Evolutionary conservation across 2,797 vertebrate species (phyloP).

Genomic region (Rhinichthys osculus): DNA sequence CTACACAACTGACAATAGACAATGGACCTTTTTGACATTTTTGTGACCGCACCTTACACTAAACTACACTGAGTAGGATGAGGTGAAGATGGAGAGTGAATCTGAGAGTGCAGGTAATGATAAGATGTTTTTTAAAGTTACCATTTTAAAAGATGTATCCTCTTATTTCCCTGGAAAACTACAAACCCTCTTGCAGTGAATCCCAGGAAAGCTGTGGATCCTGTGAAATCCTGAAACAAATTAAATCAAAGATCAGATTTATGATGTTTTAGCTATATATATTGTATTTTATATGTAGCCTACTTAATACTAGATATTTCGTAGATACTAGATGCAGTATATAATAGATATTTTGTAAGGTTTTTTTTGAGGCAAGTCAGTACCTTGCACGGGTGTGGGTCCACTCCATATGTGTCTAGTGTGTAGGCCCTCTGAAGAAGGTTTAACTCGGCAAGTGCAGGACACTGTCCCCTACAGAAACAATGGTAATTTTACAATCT

Average conservation of each 20-base stretch:
- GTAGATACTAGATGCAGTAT: not conserved
- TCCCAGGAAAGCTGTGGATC: constrained; percentile 93
- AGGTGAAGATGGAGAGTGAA: not conserved
- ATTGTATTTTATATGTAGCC: not conserved
- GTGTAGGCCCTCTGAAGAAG: constrained; percentile 92
- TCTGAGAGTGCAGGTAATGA: not conserved
- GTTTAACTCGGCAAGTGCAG: constrained; percentile 90
- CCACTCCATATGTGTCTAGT: constrained; percentile 96
- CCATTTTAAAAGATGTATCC: constrained; percentile 97
- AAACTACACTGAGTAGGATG: not conserved
- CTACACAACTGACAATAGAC: not conserved
- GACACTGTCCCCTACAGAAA: constrained; percentile 85
- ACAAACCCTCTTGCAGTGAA: constrained; percentile 97
- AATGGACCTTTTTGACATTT: not conserved
- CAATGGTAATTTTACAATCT: constrained; percentile 21
- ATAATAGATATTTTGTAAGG: not conserved
- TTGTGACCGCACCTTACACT: not conserved
- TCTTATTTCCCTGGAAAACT: constrained; percentile 98
- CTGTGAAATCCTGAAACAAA: constrained; percentile 88
- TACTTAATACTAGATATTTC: not conserved
- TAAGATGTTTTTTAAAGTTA: constrained; percentile 67
- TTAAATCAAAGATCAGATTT: not conserved
- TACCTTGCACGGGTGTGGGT: constrained; percentile 99
- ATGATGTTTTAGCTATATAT: not conserved
- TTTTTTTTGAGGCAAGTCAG: constrained; percentile 14